Conservation (phyloP, 2,797 vertebrate genomes). For the Spondyliosoma cantharus region DNA sequence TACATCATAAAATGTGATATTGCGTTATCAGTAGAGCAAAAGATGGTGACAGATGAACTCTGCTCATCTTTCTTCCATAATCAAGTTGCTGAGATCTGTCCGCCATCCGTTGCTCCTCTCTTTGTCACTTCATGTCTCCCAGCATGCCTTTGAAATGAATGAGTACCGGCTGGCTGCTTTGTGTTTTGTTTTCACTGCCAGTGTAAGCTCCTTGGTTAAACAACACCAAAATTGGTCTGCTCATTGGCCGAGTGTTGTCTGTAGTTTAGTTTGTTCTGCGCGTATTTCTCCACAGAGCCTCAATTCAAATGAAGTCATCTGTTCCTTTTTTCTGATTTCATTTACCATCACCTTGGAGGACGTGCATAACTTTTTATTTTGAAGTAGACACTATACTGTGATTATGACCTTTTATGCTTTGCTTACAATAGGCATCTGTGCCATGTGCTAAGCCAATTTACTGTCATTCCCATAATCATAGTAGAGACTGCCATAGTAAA, state of each 20-base stretch:
- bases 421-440: slow-evolving; percentile 44
- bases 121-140: slow-evolving; percentile 52
- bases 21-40: not conserved
- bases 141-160: slow-evolving; percentile 59
- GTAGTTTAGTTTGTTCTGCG: slow-evolving; percentile 61
- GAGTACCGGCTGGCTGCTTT: slow-evolving; percentile 64
- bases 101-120: slow-evolving; percentile 20
- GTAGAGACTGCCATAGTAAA: slow-evolving; percentile 49
- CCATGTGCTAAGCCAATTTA: slow-evolving; percentile 36
- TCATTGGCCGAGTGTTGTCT: slow-evolving; percentile 58
- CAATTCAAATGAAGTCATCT: slow-evolving; percentile 69
- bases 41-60: slow-evolving; percentile 18
- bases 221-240: slow-evolving; percentile 56
- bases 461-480: slow-evolving; percentile 23
- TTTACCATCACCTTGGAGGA: slow-evolving; percentile 62
- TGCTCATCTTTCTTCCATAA: slow-evolving; percentile 24
- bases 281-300: slow-evolving; percentile 56
- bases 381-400: slow-evolving; percentile 42
- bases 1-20: not conserved
- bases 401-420: slow-evolving; percentile 46
- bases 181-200: slow-evolving; percentile 65
- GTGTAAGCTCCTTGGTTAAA: slow-evolving; percentile 71
- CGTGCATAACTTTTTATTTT: slow-evolving; percentile 38
- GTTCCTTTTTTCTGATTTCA: slow-evolving; percentile 60
- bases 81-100: slow-evolving; percentile 45